A percentile compares a stretch with the other conserved stretches of the same genome.
Evolutionary conservation across 2,888 invertebrate genomes (phyloP).

Genomic region (Crioceris asparagi): DNA sequence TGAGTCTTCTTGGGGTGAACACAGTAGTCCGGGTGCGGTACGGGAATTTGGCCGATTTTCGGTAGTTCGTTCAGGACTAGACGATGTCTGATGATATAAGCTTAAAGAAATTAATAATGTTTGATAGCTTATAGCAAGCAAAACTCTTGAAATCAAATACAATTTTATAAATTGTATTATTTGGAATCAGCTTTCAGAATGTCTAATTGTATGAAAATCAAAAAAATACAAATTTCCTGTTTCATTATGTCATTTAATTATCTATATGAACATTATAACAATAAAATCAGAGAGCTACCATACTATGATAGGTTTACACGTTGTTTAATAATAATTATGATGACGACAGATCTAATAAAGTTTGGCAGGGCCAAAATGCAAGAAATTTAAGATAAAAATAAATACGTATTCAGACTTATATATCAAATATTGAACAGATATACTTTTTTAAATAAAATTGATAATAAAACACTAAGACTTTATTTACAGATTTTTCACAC

Average conservation of each 20-base stretch:
- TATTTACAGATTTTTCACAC: conserved; percentile 35
- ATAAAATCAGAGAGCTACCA: conserved; percentile 40
- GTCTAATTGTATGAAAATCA: no score
- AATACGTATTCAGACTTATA: conserved; percentile 37
- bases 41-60: no score
- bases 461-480: conserved; percentile 30
- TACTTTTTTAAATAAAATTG: conserved; percentile 14
- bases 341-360: conserved; percentile 34
- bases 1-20: no score
- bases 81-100: no score
- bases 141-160: no score
- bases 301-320: conserved; percentile 37
- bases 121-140: no score
- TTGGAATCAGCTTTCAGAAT: no score
- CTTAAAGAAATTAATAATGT: no score
- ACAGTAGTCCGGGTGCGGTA: no score
- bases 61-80: no score
- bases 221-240: conserved; percentile 9
- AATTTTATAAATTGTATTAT: no score
- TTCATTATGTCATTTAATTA: conserved; percentile 33
- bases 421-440: conserved; percentile 29
- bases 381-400: conserved; percentile 31
- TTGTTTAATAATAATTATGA: conserved; percentile 31
- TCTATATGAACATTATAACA: conserved; percentile 41
- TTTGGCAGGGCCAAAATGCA: conserved; percentile 18